These are phyloP conservation scores for Pluvianellus socialis DNA, from an alignment of 2,113 vertebrate species.

Conservation along the genomic window DNA sequence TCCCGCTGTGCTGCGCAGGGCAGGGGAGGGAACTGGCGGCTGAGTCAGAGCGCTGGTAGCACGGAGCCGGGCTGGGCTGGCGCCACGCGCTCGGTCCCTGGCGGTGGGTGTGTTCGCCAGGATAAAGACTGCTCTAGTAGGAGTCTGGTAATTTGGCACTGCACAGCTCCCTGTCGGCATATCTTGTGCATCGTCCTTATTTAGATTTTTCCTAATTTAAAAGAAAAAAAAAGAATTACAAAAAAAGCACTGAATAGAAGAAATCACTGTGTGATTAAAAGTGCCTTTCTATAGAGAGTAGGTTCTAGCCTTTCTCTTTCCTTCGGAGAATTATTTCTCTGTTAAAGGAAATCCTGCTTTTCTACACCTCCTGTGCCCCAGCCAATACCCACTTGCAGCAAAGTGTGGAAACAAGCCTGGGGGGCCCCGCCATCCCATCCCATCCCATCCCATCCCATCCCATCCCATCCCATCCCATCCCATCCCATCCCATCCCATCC, in stretches of 20 bases:
- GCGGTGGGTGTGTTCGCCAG: neutral
- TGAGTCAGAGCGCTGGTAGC: neutral
- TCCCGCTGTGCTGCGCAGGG: neutral
- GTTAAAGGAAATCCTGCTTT: neutral
- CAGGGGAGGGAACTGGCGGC: neutral
- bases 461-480: neutral
- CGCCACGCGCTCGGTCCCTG: neutral
- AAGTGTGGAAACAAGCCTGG: neutral
- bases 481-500: neutral
- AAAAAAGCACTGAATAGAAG: neutral
- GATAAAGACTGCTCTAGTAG: neutral
- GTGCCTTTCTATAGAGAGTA: neutral
- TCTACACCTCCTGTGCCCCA: neutral
- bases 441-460: neutral
- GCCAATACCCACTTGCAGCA: neutral
- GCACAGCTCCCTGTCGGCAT: neutral
- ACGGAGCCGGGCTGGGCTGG: neutral
- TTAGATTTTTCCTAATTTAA: neutral
- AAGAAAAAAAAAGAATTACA: neutral
- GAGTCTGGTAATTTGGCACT: neutral
- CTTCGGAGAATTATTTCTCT: neutral
- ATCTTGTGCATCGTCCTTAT: neutral
- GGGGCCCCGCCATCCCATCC: neutral
- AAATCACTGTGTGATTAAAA: neutral
- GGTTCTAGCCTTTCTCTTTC: neutral